phyloP scores from a whole-genome alignment of 2,888 invertebrate genomes.

The Dorcus hopei region DNA sequence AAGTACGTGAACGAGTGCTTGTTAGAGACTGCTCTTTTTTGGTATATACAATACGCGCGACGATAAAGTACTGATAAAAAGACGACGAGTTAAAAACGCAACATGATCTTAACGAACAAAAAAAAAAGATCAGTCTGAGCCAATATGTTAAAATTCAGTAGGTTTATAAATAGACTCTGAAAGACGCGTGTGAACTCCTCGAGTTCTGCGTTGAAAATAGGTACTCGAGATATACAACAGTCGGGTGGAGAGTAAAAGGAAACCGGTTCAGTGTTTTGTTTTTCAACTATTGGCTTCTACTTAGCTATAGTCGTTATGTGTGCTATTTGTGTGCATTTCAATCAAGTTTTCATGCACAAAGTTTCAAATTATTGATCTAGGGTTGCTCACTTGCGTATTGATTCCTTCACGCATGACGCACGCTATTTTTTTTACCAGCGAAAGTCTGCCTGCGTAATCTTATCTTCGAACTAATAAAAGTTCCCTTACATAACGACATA shows the following conservation, averaged over 20 bases:
- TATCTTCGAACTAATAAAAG: no score
- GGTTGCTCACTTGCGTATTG: no score
- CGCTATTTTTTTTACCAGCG: no score
- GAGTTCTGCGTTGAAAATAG: constrained; percentile 8
- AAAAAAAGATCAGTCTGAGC: no score
- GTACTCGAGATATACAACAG: neutral
- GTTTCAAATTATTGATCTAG: no score
- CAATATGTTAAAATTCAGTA: neutral
- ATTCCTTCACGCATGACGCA: no score
- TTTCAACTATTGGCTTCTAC: no score
- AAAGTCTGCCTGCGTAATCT: no score
- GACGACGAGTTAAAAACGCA: neutral
- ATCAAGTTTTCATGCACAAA: no score
- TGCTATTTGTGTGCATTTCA: no score
- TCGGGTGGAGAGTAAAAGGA: neutral
- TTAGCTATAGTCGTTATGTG: no score
- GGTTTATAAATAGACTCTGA: neutral
- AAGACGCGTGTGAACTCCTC: constrained; percentile 7
- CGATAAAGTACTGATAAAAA: constrained; percentile 2
- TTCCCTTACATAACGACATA: no score
- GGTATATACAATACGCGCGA: neutral
- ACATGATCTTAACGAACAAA: neutral
- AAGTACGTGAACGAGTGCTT: neutral
- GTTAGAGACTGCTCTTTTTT: neutral
- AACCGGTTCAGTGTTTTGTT: constrained; percentile 8